These are phyloP conservation scores for Sebastes miniatus DNA, from an alignment of 2,797 vertebrate species.

Conservation along the genomic window DNA sequence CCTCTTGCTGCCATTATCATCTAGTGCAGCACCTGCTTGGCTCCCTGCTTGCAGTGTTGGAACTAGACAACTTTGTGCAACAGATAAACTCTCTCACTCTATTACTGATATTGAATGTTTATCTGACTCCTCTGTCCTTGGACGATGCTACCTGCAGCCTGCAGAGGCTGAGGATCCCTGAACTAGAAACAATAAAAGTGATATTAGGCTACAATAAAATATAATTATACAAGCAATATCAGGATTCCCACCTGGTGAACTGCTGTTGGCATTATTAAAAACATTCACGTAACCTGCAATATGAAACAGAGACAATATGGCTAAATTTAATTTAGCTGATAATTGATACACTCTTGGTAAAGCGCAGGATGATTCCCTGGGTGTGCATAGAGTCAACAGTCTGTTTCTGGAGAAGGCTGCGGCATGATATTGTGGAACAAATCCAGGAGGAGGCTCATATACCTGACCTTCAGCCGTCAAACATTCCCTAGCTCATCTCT, in stretches of 20 bases:
- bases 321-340: slow-evolving; percentile 32
- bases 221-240: slow-evolving; percentile 35
- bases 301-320: slow-evolving; percentile 28
- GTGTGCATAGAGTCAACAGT: slow-evolving; percentile 4
- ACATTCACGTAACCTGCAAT: slow-evolving; percentile 24
- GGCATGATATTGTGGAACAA: neutral
- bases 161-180: neutral
- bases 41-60: neutral
- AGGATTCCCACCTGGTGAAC: slow-evolving; percentile 25
- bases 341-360: slow-evolving; percentile 43
- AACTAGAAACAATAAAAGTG: slow-evolving; percentile 11
- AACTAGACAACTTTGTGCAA: neutral
- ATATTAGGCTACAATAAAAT: slow-evolving; percentile 22
- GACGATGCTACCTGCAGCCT: neutral
- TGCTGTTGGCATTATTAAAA: slow-evolving; percentile 29
- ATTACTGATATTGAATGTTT: neutral
- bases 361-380: slow-evolving; percentile 17
- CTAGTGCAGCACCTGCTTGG: neutral
- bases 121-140: neutral
- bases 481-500: neutral
- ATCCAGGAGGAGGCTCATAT: slow-evolving; percentile 20
- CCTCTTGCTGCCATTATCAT: neutral
- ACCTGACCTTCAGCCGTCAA: neutral
- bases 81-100: neutral
- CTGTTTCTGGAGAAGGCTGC: neutral